A percentile compares a stretch with the other conserved stretches of the same genome.
phyloP scores from a whole-genome alignment of 2,113 vertebrate species.

The Tragulus kanchil region DNA sequence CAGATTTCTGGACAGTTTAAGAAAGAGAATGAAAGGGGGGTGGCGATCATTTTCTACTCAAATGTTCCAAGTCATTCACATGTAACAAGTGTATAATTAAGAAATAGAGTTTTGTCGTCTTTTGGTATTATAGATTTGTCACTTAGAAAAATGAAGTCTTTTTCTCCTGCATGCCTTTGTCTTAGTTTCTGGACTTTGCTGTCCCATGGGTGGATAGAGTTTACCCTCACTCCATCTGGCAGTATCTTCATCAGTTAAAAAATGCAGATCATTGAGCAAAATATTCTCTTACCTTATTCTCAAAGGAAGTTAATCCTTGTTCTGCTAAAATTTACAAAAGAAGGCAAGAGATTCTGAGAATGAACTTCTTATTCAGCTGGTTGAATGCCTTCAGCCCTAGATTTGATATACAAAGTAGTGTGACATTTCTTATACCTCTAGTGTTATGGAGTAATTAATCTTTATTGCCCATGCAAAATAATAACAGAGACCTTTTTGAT shows the following conservation, averaged over 20 bases:
- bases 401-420: not conserved
- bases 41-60: not conserved
- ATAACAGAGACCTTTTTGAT: not conserved
- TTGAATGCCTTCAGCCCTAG: not conserved
- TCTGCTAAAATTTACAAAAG: not conserved
- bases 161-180: not conserved
- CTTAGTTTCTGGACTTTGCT: conserved; percentile 1
- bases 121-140: not conserved
- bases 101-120: not conserved
- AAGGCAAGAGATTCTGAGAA: not conserved
- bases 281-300: not conserved
- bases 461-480: conserved; percentile 4
- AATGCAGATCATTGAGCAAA: not conserved
- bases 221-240: not conserved
- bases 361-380: not conserved
- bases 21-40: not conserved
- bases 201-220: not conserved
- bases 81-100: conserved; percentile 7
- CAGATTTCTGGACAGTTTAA: not conserved
- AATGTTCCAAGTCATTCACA: not conserved
- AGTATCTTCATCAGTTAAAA: not conserved
- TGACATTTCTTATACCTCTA: not conserved
- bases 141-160: not conserved
- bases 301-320: not conserved
- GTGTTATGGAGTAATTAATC: not conserved